These are phyloP conservation scores for Cynoglossus semilaevis DNA, from an alignment of 2,113 vertebrate species.

Conservation along the genomic window DNA sequence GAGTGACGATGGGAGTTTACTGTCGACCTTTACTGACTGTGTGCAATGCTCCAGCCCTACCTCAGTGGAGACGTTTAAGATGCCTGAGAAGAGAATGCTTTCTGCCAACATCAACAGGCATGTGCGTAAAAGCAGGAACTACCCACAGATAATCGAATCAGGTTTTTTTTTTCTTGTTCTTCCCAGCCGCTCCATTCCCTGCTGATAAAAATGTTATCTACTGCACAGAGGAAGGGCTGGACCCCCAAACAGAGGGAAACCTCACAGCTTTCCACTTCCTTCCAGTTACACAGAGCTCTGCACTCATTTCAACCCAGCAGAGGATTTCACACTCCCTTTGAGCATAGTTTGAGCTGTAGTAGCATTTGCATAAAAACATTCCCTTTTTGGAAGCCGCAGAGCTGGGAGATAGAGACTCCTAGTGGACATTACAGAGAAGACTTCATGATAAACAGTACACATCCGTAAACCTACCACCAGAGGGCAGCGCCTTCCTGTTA, in stretches of 20 bases:
- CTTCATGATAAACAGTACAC: constrained; percentile 12
- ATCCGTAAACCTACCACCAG: constrained; percentile 25
- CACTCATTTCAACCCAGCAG: background rate
- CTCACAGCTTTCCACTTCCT: constrained; percentile 36
- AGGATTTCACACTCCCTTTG: constrained; percentile 16
- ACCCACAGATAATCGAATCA: constrained; percentile 39
- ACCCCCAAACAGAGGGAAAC: constrained; percentile 40
- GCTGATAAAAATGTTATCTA: constrained; percentile 43
- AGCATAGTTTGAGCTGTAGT: background rate
- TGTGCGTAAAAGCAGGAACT: constrained; percentile 26
- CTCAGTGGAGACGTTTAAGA: constrained; percentile 9
- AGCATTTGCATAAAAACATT: constrained; percentile 46
- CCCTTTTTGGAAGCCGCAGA: background rate
- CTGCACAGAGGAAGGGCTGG: constrained; percentile 51
- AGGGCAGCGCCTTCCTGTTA: constrained; percentile 43
- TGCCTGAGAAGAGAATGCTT: background rate
- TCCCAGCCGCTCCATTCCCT: constrained; percentile 10
- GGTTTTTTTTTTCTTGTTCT: constrained; percentile 41
- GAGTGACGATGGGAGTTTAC: constrained; percentile 21
- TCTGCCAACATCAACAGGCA: constrained; percentile 47
- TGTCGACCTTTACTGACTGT: background rate
- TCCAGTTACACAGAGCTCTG: constrained; percentile 3
- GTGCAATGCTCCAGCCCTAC: constrained; percentile 9
- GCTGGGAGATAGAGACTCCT: background rate
- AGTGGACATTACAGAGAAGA: background rate